Evolutionary conservation across 2,113 vertebrate species (phyloP).

Genomic region (Sterrhoptilus dennistouni): DNA sequence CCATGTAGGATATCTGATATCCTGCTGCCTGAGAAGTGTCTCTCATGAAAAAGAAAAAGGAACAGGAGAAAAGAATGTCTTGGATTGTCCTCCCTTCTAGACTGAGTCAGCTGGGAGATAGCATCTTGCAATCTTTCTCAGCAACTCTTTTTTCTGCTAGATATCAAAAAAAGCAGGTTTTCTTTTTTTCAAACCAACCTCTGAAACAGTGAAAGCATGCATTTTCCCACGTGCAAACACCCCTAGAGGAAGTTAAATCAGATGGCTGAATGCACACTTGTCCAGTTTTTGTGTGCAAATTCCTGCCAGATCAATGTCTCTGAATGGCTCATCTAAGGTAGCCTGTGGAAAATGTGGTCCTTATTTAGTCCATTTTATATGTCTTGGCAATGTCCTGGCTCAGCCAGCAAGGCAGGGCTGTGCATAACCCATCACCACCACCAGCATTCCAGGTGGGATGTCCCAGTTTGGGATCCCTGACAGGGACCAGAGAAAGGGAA

Average conservation of each 20-base stretch:
- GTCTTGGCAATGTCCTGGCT: background rate
- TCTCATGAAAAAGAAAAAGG: background rate
- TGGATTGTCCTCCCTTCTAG: background rate
- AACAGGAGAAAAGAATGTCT: background rate
- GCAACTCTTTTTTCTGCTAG: background rate
- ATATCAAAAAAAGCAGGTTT: background rate
- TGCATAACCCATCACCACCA: background rate
- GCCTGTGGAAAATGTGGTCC: accelerated
- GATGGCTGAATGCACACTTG: background rate
- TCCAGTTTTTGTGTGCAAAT: background rate
- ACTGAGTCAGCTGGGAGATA: background rate
- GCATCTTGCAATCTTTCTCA: background rate
- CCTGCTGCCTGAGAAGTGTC: background rate
- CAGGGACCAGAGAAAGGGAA: background rate
- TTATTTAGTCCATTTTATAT: background rate
- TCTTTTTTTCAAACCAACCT: background rate
- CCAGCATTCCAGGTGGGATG: background rate
- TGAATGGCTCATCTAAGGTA: background rate
- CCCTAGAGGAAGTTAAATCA: background rate
- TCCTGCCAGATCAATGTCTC: background rate
- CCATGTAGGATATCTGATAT: background rate
- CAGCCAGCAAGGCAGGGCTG: background rate
- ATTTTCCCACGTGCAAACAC: background rate
- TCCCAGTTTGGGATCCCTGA: background rate
- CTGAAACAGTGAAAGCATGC: background rate